Evolutionary conservation across 2,888 invertebrate species (phyloP), one percentile per base, ranked within the genome.

Genomic region (Holacanthella duospinosa): DNA sequence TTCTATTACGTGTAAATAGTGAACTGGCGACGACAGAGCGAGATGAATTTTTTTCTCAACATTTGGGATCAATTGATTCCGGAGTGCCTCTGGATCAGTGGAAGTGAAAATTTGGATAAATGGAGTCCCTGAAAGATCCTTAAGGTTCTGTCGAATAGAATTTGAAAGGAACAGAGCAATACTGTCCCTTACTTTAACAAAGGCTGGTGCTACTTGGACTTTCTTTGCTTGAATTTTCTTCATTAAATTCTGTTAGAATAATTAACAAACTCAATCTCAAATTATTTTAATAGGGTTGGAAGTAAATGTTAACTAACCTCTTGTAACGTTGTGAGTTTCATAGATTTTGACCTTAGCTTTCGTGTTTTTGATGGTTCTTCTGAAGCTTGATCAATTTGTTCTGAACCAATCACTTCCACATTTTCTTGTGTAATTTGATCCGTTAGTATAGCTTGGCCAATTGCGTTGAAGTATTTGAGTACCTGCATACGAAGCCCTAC

Each of bases 1-100:
- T 43, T 25, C n/a, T 28, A 58, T 53, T 29, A 63, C 70, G 54
- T 65, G 44, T n/a, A 70, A 59, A 61, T 63, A 59, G 21, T 61
- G 59, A 28, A 29, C 63, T 0, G 68, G 70, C 43, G 56, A 53
- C 1, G 24, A 43, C 19, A 70, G 55, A 16, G 65, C 65, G 54
- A 62, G 62, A 57, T 66, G 62, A 25, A 70, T 27, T 59, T 21
- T 36, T 25, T 59, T 58, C 3, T 53, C 57, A 1, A 59, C 25
- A 55, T 29, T 59, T 16, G 65, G 59, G 2, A 59, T 53, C 29
- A 63, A 26, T 25, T 29, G 27, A 2, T 53, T 43, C 28, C 43
- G 29, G 19, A 63, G 28, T 44, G 44, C 60, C n/a, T 28, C 43
- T 6, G 57, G 12, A 29, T 60, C 60, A 56, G 60, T 56, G 29